Evolutionary conservation across 2,797 vertebrate genomes (phyloP), one percentile per base, ranked within the genome.

Genomic region (Synanceia verrucosa): DNA sequence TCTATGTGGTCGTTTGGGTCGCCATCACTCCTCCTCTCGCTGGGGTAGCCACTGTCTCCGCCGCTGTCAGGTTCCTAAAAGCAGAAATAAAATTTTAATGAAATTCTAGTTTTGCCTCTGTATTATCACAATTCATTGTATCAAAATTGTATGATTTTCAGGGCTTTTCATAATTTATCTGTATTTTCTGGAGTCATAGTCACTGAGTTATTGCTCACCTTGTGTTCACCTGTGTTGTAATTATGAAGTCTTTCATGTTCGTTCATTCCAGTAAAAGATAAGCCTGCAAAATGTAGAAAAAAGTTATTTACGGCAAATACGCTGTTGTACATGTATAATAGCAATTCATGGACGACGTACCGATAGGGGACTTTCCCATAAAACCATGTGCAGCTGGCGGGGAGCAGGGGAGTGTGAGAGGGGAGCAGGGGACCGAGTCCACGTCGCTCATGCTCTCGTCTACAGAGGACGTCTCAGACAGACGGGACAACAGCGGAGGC

Each of bases 21-120:
- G 4, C 94, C 92, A 12, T 99, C 97, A 44, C 96, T 96, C 84
- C 97, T 95, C 87, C 90, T 96, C 92, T 99, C 98, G 58, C 97
- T 99, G 61, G 97, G 97, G 81, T 93, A 99, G 13, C 98, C 98
- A 1, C 98, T 99, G 89, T 99, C 98, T 11, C 97, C 96, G 24
- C 96, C 95, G 28, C 93, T 97, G 63, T 99, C 97, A 13, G 93
- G 93, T 43, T 97, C 96, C 98, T 99, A 52, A 6, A 62, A 41
- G 61, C 18, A 26, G 1, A 73, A n/a, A 60, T 6, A 6, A 24
- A 36, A 23, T 11, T 11, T 0, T n/a, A n/a, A n/a, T n/a, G n/a
- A n/a, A n/a, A n/a, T n/a, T n/a, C n/a, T n/a, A n/a, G n/a, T n/a
- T n/a, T n/a, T n/a, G n/a, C 2, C 0, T 55, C 31, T 19, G 9